Evolutionary conservation across 2,888 invertebrate species (phyloP).

Genomic region (Melieria picta): DNA sequence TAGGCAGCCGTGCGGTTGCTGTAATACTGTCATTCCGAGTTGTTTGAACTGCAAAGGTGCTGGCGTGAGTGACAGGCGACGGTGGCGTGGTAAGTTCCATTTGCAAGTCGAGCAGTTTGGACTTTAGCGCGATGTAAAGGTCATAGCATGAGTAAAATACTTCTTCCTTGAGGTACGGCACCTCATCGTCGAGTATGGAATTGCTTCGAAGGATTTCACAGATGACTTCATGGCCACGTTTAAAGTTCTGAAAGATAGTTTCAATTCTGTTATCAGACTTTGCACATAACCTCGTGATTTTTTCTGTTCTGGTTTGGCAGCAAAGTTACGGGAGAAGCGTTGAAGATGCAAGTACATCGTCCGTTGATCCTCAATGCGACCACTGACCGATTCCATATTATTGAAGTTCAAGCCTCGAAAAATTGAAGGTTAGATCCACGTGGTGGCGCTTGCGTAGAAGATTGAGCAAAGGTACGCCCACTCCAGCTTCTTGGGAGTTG

Average conservation of each 20-base stretch:
- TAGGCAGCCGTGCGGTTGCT: slow-evolving; percentile 17
- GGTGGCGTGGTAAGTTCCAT: slow-evolving; percentile 13
- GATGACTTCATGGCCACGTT: slow-evolving; percentile 22
- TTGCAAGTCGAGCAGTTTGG: slow-evolving; percentile 23
- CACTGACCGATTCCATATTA: not conserved
- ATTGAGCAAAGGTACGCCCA: no score
- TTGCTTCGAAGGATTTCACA: slow-evolving; percentile 7
- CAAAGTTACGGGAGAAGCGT: not conserved
- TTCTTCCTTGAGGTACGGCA: slow-evolving; percentile 27
- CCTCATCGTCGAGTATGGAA: slow-evolving; percentile 15
- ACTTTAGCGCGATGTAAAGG: slow-evolving; percentile 19
- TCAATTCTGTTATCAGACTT: slow-evolving; percentile 22
- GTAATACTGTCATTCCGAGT: not conserved
- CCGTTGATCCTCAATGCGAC: not conserved
- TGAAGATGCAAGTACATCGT: not conserved
- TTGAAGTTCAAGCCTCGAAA: no score
- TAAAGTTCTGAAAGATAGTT: slow-evolving; percentile 21
- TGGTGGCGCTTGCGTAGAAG: no score
- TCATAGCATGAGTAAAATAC: slow-evolving; percentile 25
- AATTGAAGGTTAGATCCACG: no score
- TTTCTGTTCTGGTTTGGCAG: slow-evolving; percentile 1
- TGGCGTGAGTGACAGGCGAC: slow-evolving; percentile 14
- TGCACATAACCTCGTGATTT: slow-evolving; percentile 24
- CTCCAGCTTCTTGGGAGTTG: no score
- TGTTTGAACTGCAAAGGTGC: slow-evolving; percentile 12